Evolutionary conservation across 2,888 invertebrate species (phyloP), one percentile per base, ranked within the genome.

Genomic region (Pherbina coryleti): DNA sequence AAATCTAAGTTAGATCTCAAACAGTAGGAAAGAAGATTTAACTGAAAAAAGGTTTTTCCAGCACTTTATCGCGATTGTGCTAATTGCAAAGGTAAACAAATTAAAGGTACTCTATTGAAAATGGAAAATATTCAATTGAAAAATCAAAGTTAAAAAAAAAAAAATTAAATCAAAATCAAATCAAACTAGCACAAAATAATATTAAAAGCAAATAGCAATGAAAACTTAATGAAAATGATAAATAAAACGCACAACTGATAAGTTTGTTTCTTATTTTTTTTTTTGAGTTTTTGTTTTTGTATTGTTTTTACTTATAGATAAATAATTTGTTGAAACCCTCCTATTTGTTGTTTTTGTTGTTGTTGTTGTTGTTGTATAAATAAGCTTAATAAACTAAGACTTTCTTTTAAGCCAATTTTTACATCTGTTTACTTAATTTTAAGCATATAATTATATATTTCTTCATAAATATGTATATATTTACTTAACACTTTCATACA

Each of bases 401-500:
- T 60, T 60, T 60, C 2, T 25, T 14, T 60, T 60, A 60, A 25
- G 11, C 55, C 3, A 19, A 28, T 66, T 51, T 31, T 49, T 71
- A 37, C 37, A 66, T 34, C 37, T 19, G 7, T 7, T 66, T 17
- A 37, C 22, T 14, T 19, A 25, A 25, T 17, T 8, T 60, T 67
- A n/a, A 7, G 17, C 62, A 60, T 57, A 55, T 60, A 22, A 64
- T 55, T 11, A 44, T 49, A 75, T 51, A 19, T 76, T 25, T 75
- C 9, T 71, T 69, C n/a, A 75, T 53, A 49, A 75, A 72, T 79
- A 75, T 74, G 77, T 71, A 75, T 76, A 74, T 78, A 77, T 79
- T 60, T 79, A 75, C 74, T 62, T 77, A 60, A 34, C 44, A 66
- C 51, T 49, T 66, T 34, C 25, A 14, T 77, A 72, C 67, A 17